Conservation (phyloP, 2,113 vertebrate species). For the Capricornis sumatraensis region DNA sequence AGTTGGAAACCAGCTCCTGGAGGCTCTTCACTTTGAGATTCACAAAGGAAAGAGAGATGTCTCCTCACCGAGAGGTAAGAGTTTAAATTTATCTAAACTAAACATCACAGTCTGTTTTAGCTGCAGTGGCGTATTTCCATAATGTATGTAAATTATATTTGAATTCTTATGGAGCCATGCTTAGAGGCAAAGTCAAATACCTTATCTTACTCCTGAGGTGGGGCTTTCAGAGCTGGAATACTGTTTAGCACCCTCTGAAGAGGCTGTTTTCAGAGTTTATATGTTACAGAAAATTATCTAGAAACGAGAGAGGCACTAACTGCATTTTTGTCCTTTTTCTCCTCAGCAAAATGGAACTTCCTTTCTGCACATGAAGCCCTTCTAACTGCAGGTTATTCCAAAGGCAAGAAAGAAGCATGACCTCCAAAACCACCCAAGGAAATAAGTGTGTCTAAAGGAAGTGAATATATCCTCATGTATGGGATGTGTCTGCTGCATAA, state of each 20-base stretch:
- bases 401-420: not conserved
- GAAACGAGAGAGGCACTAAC: not conserved
- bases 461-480: not conserved
- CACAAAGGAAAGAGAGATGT: not conserved
- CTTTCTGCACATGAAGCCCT: not conserved
- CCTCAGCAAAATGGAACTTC: slow-evolving; percentile 23
- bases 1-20: not conserved
- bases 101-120: slow-evolving; percentile 21
- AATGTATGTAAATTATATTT: slow-evolving; percentile 23
- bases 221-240: not conserved
- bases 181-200: not conserved
- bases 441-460: not conserved
- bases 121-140: not conserved
- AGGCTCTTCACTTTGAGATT: slow-evolving; percentile 35
- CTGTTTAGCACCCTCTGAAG: not conserved
- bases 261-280: not conserved
- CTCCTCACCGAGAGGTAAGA: slow-evolving; percentile 12
- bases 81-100: slow-evolving; percentile 41
- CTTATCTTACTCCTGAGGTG: not conserved
- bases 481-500: not conserved
- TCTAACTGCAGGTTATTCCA: not conserved
- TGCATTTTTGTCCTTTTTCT: not conserved
- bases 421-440: not conserved
- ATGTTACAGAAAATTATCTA: not conserved
- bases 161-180: not conserved